Conservation (phyloP, 1,140 invertebrate genomes). For the Orius insidiosus region DNA sequence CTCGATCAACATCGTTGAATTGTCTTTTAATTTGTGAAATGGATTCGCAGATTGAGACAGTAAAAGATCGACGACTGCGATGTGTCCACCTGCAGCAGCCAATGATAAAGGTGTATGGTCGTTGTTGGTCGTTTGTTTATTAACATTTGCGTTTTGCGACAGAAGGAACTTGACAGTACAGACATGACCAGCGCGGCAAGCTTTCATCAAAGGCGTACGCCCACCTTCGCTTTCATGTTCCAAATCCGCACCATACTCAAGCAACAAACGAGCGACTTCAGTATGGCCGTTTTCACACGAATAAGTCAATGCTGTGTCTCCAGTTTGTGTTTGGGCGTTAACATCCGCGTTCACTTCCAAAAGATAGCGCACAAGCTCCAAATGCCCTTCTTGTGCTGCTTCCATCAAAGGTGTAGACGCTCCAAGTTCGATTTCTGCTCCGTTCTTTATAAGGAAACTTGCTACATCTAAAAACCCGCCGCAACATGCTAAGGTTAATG, state of each 20-base stretch:
- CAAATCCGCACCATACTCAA: slow-evolving; percentile 75
- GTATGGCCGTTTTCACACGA: slow-evolving; percentile 95
- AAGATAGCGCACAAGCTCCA: slow-evolving; percentile 80
- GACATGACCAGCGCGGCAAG: slow-evolving; percentile 96
- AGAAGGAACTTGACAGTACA: slow-evolving; percentile 94
- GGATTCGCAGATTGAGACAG: slow-evolving; percentile 83
- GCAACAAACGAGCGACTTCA: slow-evolving; percentile 75
- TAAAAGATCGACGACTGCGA: slow-evolving; percentile 79
- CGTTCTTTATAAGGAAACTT: slow-evolving; percentile 86
- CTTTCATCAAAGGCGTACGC: slow-evolving; percentile 93
- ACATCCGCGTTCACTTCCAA: slow-evolving; percentile 75
- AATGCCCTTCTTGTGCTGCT: slow-evolving; percentile 90
- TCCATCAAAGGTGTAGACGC: slow-evolving; percentile 97
- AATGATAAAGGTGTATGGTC: slow-evolving; percentile 94
- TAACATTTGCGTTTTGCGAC: slow-evolving; percentile 83
- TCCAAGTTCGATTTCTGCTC: slow-evolving; percentile 87
- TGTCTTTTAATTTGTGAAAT: slow-evolving; percentile 93
- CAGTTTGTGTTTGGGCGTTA: slow-evolving; percentile 82
- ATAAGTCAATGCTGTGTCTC: slow-evolving; percentile 93
- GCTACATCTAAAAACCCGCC: slow-evolving; percentile 96
- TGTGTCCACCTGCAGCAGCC: slow-evolving; percentile 90
- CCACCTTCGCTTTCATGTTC: slow-evolving; percentile 89
- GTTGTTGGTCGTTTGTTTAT: slow-evolving; percentile 89
- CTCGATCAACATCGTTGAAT: slow-evolving; percentile 96
- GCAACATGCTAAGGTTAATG: slow-evolving; percentile 89